Evolutionary conservation across 1,140 invertebrate species (phyloP).

Genomic region (Cydia strobilella): DNA sequence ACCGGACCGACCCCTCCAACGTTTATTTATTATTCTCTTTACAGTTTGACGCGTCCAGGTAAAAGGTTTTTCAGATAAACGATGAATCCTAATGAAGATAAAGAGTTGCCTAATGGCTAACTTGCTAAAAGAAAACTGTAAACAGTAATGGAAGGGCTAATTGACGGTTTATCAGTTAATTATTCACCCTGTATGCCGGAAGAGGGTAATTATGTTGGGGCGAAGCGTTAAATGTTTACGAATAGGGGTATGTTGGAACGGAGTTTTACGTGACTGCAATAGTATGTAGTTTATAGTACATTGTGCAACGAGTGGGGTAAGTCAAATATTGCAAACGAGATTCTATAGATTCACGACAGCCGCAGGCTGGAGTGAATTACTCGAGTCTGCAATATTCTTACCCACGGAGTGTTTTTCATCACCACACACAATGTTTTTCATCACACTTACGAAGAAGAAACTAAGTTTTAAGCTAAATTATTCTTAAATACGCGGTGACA

Average conservation of each 20-base stretch:
- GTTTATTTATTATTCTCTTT: slow-evolving; percentile 50
- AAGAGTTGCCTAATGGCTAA: slow-evolving; percentile 47
- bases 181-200: slow-evolving; percentile 33
- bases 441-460: no score
- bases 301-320: no score
- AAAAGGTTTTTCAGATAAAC: slow-evolving; percentile 53
- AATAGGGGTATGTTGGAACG: background rate
- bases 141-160: slow-evolving; percentile 40
- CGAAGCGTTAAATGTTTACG: background rate
- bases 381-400: no score
- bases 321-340: no score
- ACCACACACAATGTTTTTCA: no score
- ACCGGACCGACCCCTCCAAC: slow-evolving; percentile 25
- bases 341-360: no score
- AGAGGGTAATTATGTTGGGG: slow-evolving; percentile 13
- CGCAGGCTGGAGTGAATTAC: no score
- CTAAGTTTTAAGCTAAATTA: no score
- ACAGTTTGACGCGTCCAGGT: slow-evolving; percentile 44
- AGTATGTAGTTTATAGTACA: no score
- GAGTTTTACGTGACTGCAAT: no score
- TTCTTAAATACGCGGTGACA: no score
- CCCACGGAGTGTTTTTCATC: no score
- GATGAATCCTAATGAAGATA: slow-evolving; percentile 54
- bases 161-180: slow-evolving; percentile 37
- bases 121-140: slow-evolving; percentile 48